Evolutionary conservation across 2,113 vertebrate genomes (phyloP), one percentile per base, ranked within the genome.

Genomic region (Serilophus lunatus): DNA sequence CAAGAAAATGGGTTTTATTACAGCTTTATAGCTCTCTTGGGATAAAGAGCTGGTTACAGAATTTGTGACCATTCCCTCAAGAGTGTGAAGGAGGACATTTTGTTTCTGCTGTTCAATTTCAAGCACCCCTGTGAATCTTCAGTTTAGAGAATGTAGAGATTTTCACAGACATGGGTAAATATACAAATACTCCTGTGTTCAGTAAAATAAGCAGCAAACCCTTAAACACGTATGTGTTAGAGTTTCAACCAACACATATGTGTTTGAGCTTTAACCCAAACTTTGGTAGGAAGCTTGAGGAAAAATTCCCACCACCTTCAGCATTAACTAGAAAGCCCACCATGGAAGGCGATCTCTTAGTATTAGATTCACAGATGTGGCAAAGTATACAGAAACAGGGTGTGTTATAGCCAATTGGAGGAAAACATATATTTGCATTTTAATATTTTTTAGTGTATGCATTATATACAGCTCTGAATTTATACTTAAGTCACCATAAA

Each of bases 1-100:
- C 72, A 70, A 90, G 90, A 83, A 94, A 93, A 64, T 81, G 29
- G 4, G 12, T 86, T 95, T 93, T 94, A 81, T 90, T 78, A 53
- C 5, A 1, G 13, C 49, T 96, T 71, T 94, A 91, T 82, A 76
- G 83, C 61, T 75, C 86, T 71, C 74, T 57, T 49, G 90, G 82
- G 84, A 51, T 78, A 54, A 88, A 88, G 60, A 69, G 82, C 31
- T 31, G n/a, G 49, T 78, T 86, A 65, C 57, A 65, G 81, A 76
- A 92, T 84, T 78, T 93, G 56, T 88, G 85, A 80, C 54, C 1
- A 0, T 86, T 82, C 40, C 76, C 53, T 92, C 53, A 66, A 60
- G 65, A 3, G 0, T 71, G 49, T 71, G 33, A 51, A 40, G 2
- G 22, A 74, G 42, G 69, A 61, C 26, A 10, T 78, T 91, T 86